These are phyloP conservation scores for Drosophila subsilvestris DNA, from an alignment of 2,888 invertebrate species.

Conservation along the genomic window DNA sequence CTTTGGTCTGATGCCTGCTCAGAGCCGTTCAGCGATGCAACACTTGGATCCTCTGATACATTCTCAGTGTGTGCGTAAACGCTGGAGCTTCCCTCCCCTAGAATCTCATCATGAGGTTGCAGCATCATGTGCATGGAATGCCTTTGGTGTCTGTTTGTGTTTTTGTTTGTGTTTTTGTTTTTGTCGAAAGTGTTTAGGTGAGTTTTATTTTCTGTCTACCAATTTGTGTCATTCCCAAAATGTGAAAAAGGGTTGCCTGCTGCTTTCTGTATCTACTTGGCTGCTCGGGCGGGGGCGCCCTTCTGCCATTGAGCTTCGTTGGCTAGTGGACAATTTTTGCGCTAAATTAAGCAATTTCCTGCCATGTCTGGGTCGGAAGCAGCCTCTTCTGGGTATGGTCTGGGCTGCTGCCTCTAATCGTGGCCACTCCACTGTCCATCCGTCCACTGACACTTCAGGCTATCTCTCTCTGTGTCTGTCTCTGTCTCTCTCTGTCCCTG, in stretches of 20 bases:
- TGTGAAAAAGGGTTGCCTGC: constrained; percentile 30
- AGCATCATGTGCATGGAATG: constrained; percentile 30
- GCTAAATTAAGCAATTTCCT: constrained; percentile 78
- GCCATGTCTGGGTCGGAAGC: constrained; percentile 42
- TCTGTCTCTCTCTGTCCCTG: too few relatives aligned
- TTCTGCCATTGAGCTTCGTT: constrained; percentile 28
- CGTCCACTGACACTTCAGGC: constrained; percentile 40
- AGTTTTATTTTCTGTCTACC: constrained; percentile 12
- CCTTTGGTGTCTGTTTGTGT: not conserved
- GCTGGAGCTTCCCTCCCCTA: constrained; percentile 4
- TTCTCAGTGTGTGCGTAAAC: not conserved
- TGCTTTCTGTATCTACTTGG: not conserved
- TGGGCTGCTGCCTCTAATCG: not conserved
- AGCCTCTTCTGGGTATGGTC: constrained; percentile 1
- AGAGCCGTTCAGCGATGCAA: not conserved
- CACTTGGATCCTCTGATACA: not conserved
- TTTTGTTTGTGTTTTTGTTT: not conserved
- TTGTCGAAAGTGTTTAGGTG: constrained; percentile 4
- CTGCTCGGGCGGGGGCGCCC: constrained; percentile 16
- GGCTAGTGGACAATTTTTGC: constrained; percentile 66
- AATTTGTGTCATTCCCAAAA: constrained; percentile 16
- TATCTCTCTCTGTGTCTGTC: not conserved
- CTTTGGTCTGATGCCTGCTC: not conserved
- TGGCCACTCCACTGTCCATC: constrained; percentile 10
- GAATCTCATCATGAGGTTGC: constrained; percentile 8